Conservation (phyloP, 2,797 vertebrate genomes). For the Falco columbarius region DNA sequence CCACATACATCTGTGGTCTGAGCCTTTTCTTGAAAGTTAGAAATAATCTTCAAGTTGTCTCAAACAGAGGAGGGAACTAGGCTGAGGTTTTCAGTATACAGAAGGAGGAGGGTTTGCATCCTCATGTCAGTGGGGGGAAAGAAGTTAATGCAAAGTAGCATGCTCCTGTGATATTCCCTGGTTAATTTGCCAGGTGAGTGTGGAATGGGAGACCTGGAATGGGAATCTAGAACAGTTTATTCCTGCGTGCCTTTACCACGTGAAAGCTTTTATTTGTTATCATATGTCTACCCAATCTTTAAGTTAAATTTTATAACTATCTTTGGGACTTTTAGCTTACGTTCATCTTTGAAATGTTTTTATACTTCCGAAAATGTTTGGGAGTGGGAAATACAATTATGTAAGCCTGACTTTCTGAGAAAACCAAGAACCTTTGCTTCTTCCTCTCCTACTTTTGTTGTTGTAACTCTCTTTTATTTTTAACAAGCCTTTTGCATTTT, state of each 20-base stretch:
- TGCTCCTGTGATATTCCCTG: background rate
- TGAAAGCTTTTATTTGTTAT: background rate
- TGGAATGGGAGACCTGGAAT: background rate
- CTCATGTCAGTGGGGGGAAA: background rate
- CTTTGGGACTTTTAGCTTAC: background rate
- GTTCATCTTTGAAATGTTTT: background rate
- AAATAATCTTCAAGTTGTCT: background rate
- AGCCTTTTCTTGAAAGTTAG: background rate
- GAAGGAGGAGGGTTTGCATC: background rate
- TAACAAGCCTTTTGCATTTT: background rate
- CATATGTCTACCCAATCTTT: background rate
- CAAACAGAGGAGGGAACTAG: background rate
- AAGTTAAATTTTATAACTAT: background rate
- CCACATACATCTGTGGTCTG: background rate
- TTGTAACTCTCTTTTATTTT: background rate
- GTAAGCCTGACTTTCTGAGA: background rate
- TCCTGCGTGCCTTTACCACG: rapidly evolving
- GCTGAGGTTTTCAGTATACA: background rate
- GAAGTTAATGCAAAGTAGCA: background rate
- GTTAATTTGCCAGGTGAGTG: background rate
- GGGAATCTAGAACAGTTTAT: background rate
- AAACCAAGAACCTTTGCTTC: background rate
- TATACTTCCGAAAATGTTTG: background rate
- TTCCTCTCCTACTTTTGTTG: background rate
- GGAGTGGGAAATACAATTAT: background rate